Evolutionary conservation across 2,888 invertebrate species (phyloP).

Genomic region (Ophion ellenae): DNA sequence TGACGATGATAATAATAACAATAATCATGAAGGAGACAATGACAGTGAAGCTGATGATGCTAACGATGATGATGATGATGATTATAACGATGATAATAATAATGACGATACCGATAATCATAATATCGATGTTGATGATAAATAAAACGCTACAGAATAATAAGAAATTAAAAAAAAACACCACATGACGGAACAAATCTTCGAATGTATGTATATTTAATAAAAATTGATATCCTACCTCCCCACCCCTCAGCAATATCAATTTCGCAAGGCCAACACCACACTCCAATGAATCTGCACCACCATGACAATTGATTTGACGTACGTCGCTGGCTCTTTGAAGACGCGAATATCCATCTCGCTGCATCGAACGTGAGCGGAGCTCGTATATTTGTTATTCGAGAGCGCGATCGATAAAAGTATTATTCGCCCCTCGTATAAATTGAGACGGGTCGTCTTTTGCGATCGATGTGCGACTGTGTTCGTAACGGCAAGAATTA

Average conservation of each 20-base stretch:
- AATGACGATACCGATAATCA: no score
- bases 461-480: background rate
- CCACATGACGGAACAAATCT: background rate
- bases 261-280: slow-evolving; percentile 1
- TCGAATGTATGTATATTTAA: background rate
- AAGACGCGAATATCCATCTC: slow-evolving; percentile 45
- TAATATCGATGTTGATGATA: no score
- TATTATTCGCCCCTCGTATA: background rate
- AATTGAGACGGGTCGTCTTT: background rate
- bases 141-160: no score
- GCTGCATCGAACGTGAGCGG: background rate
- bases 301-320: slow-evolving; percentile 44
- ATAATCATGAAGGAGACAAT: no score
- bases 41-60: no score
- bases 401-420: background rate
- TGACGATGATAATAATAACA: no score
- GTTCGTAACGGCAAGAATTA: background rate
- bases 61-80: no score
- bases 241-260: background rate
- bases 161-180: background rate
- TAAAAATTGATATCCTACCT: background rate
- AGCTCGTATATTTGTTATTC: slow-evolving; percentile 17
- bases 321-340: slow-evolving; percentile 32
- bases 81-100: no score
- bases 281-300: background rate